phyloP scores from a whole-genome alignment of 2,888 invertebrate genomes.

The Diarsia mendica region DNA sequence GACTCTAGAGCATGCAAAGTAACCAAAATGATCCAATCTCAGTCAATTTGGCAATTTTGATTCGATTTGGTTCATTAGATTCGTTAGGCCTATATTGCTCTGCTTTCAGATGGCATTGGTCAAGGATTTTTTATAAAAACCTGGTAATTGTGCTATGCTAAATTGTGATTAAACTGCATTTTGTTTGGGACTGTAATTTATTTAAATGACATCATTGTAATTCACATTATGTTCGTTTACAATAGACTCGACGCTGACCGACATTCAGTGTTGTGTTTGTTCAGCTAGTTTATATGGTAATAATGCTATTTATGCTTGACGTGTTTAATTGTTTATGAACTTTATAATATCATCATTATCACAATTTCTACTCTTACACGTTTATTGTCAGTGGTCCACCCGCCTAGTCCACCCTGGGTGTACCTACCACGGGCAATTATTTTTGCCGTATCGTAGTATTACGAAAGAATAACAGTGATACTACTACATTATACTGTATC shows the following conservation, averaged over 20 bases:
- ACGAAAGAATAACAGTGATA: too few relatives aligned
- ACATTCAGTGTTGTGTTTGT: background rate
- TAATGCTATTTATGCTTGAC: background rate
- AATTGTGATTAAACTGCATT: slow-evolving; percentile 26
- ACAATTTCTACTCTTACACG: too few relatives aligned
- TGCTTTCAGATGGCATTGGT: slow-evolving; percentile 26
- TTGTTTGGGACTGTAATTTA: slow-evolving; percentile 31
- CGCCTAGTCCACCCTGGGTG: too few relatives aligned
- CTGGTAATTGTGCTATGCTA: slow-evolving; percentile 20
- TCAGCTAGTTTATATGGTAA: background rate
- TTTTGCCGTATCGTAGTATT: too few relatives aligned
- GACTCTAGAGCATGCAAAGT: slow-evolving; percentile 57
- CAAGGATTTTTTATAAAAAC: slow-evolving; percentile 41
- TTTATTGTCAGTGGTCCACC: too few relatives aligned
- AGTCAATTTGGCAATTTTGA: slow-evolving; percentile 60
- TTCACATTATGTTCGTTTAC: background rate
- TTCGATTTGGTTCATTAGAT: slow-evolving; percentile 66
- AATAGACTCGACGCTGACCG: slow-evolving; percentile 4
- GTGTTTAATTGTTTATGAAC: background rate
- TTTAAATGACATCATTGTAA: slow-evolving; percentile 48
- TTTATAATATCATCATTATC: background rate
- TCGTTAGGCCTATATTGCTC: slow-evolving; percentile 56
- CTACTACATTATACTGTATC: too few relatives aligned
- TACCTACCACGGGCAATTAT: too few relatives aligned
- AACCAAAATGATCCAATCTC: slow-evolving; percentile 62